phyloP scores from a whole-genome alignment of 37 sponge, comb jelly and placozoan genomes.

The Petrosia ficiformis region DNA sequence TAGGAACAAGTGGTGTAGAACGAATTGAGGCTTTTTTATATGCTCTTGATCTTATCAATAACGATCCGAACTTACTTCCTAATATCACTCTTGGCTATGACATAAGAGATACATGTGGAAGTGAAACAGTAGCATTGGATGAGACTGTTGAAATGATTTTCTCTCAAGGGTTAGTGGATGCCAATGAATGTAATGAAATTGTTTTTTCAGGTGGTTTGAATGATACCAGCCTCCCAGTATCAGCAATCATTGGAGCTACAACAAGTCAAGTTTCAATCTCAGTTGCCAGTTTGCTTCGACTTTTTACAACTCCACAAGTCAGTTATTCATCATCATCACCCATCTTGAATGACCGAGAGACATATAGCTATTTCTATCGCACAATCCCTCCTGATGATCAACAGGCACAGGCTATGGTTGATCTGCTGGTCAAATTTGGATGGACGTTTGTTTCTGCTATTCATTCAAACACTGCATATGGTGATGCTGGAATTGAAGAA shows the following conservation, averaged over 20 bases:
- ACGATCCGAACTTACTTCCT: constrained; percentile 29
- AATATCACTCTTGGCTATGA: constrained; percentile 63
- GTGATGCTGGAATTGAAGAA: constrained; percentile 24
- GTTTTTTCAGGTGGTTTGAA: background rate
- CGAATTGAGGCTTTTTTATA: constrained; percentile 71
- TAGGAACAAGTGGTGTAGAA: constrained; percentile 36
- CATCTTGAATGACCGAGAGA: constrained; percentile 45
- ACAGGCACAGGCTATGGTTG: constrained; percentile 74
- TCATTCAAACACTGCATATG: constrained; percentile 35
- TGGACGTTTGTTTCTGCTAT: constrained; percentile 51
- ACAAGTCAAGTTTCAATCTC: constrained; percentile 37
- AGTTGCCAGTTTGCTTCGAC: constrained; percentile 54
- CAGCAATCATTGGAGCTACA: constrained; percentile 68
- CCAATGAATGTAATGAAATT: background rate
- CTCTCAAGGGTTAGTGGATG: background rate
- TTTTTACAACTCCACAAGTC: constrained; percentile 66
- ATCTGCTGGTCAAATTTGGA: constrained; percentile 28
- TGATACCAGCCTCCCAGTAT: background rate
- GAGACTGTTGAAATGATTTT: constrained; percentile 48
- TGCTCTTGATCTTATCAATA: constrained; percentile 63
- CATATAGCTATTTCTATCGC: constrained; percentile 68
- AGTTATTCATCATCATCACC: constrained; percentile 73
- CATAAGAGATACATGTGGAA: constrained; percentile 69
- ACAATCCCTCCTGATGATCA: constrained; percentile 67
- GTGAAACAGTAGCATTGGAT: constrained; percentile 40